Conservation (phyloP, 1,140 invertebrate species). For the Heliconius hewitsoni region DNA sequence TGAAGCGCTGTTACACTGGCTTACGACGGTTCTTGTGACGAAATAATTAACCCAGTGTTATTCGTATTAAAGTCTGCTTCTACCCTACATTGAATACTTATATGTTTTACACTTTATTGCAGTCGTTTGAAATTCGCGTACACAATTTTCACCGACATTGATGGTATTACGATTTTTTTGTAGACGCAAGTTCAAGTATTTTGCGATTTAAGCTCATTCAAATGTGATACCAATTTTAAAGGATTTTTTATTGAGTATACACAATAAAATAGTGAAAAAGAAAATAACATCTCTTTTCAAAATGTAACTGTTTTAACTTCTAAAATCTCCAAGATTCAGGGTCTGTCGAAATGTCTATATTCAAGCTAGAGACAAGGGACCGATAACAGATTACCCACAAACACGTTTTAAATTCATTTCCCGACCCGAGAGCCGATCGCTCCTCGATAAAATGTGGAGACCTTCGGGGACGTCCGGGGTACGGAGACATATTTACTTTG, state of each 20-base stretch:
- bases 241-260: neutral
- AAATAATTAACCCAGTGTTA: slow-evolving; percentile 78
- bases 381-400: slow-evolving; percentile 82
- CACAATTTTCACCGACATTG: slow-evolving; percentile 28
- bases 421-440: slow-evolving; percentile 78
- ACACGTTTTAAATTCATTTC: slow-evolving; percentile 82
- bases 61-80: slow-evolving; percentile 70
- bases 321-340: slow-evolving; percentile 67
- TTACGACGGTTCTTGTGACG: slow-evolving; percentile 76
- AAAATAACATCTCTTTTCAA: slow-evolving; percentile 13
- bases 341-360: slow-evolving; percentile 74
- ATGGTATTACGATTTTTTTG: slow-evolving; percentile 27
- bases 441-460: slow-evolving; percentile 77
- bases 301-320: slow-evolving; percentile 33
- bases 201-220: neutral
- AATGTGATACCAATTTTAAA: neutral
- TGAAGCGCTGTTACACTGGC: slow-evolving; percentile 73
- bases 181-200: neutral
- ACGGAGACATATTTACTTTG: slow-evolving; percentile 80
- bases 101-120: slow-evolving; percentile 55
- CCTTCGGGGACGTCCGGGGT: slow-evolving; percentile 61
- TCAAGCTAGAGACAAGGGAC: slow-evolving; percentile 77
- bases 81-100: slow-evolving; percentile 52
- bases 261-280: neutral
- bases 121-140: slow-evolving; percentile 38